A percentile compares a stretch with the other conserved stretches of the same genome.
These are phyloP conservation scores for Yoshiicerus persimilis DNA, from an alignment of 1,140 invertebrate species.

Conservation along the genomic window DNA sequence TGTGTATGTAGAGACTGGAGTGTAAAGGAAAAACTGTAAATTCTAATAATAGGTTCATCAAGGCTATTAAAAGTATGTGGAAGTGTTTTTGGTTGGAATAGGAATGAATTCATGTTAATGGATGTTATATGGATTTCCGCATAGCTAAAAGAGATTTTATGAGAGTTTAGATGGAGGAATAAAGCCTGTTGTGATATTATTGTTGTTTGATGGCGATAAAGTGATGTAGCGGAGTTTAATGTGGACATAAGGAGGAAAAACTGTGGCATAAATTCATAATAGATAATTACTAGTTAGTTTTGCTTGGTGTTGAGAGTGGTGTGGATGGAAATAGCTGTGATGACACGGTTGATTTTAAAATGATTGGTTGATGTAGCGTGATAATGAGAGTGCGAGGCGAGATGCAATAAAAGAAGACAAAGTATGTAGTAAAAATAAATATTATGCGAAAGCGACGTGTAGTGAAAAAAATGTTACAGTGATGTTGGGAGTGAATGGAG, in stretches of 20 bases:
- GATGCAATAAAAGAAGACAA: neutral
- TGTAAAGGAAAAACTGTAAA: too few relatives aligned
- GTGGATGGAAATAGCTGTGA: neutral
- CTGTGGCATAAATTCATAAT: too few relatives aligned
- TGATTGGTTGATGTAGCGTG: neutral
- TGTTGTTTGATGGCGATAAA: neutral
- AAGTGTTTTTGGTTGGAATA: neutral
- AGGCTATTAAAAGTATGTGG: neutral
- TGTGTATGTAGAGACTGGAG: too few relatives aligned
- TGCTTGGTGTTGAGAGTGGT: neutral
- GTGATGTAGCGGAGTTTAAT: neutral
- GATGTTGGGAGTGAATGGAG: neutral
- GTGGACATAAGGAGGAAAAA: too few relatives aligned
- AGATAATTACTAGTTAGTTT: too few relatives aligned
- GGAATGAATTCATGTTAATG: neutral
- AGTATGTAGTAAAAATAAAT: neutral
- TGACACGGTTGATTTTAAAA: neutral
- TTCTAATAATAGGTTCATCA: neutral
- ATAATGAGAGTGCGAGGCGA: neutral
- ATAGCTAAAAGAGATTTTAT: too few relatives aligned
- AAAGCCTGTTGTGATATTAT: neutral
- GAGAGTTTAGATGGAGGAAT: too few relatives aligned
- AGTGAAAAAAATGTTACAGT: constrained; percentile 10
- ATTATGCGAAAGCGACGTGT: neutral
- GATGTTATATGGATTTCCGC: too few relatives aligned